phyloP scores from a whole-genome alignment of 1,140 invertebrate genomes.

The Zaprionus ornatus region DNA sequence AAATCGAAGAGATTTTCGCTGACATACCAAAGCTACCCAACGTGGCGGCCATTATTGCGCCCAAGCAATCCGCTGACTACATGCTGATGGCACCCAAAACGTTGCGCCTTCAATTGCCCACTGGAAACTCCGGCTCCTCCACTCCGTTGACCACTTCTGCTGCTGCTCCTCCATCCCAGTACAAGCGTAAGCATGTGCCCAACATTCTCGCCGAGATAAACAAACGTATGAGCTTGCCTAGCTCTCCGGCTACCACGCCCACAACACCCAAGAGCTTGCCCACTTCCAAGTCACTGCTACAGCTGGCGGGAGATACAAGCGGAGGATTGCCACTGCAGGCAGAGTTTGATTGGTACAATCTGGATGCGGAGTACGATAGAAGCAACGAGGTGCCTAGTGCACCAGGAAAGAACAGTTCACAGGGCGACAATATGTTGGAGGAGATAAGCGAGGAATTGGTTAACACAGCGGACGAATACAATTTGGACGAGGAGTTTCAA shows the following conservation, averaged over 20 bases:
- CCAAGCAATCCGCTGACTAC: slow-evolving; percentile 69
- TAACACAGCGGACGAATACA: slow-evolving; percentile 73
- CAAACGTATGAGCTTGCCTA: slow-evolving; percentile 66
- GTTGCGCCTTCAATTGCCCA: slow-evolving; percentile 36
- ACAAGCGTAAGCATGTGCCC: slow-evolving; percentile 73
- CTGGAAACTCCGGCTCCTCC: slow-evolving; percentile 11
- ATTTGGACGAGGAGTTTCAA: slow-evolving; percentile 77
- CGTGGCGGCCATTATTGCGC: slow-evolving; percentile 85
- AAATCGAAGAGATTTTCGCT: slow-evolving; percentile 83
- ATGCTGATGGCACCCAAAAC: slow-evolving; percentile 62
- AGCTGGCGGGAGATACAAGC: slow-evolving; percentile 31
- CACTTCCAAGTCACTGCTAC: slow-evolving; percentile 32
- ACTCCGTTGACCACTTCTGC: neutral
- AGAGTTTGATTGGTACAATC: slow-evolving; percentile 83
- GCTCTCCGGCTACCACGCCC: slow-evolving; percentile 56
- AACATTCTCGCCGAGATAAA: slow-evolving; percentile 78
- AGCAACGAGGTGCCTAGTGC: slow-evolving; percentile 18
- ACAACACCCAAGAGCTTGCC: slow-evolving; percentile 45
- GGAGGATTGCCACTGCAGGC: slow-evolving; percentile 69
- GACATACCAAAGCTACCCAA: slow-evolving; percentile 85
- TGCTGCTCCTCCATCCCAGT: slow-evolving; percentile 36
- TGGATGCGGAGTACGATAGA: slow-evolving; percentile 81
- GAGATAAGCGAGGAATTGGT: slow-evolving; percentile 61
- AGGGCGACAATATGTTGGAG: slow-evolving; percentile 51
- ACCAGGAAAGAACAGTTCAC: slow-evolving; percentile 15